Evolutionary conservation across 2,113 vertebrate genomes (phyloP).

Genomic region (Vidua macroura): DNA sequence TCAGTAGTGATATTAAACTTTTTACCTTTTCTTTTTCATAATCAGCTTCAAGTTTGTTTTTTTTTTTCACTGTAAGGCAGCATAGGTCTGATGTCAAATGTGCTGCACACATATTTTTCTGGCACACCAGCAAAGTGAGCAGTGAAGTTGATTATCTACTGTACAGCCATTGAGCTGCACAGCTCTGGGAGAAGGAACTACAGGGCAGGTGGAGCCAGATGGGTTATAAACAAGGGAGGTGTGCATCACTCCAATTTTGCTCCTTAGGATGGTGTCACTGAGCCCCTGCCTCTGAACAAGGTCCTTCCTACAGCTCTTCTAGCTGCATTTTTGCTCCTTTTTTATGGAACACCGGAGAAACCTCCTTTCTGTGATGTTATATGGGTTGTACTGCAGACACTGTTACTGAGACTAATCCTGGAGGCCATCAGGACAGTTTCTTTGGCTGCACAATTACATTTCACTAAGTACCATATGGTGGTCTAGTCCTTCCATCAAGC

Average conservation of each 20-base stretch:
- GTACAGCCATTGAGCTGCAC: neutral
- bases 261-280: neutral
- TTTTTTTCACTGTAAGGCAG: neutral
- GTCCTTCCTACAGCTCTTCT: neutral
- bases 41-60: neutral
- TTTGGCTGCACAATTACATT: neutral
- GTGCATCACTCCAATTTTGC: neutral
- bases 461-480: neutral
- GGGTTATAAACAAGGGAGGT: neutral
- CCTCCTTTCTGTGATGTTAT: neutral
- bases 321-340: neutral
- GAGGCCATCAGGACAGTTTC: neutral
- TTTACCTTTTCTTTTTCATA: neutral
- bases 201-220: neutral
- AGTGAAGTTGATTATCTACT: neutral
- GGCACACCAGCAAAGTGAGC: neutral
- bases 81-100: neutral
- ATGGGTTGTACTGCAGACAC: neutral
- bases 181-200: neutral
- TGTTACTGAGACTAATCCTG: neutral
- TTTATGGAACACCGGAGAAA: neutral
- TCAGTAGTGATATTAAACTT: neutral
- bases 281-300: neutral
- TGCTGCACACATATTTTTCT: neutral
- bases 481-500: neutral